Evolutionary conservation across 2,888 invertebrate genomes (phyloP).

Genomic region (Pteria penguin): DNA sequence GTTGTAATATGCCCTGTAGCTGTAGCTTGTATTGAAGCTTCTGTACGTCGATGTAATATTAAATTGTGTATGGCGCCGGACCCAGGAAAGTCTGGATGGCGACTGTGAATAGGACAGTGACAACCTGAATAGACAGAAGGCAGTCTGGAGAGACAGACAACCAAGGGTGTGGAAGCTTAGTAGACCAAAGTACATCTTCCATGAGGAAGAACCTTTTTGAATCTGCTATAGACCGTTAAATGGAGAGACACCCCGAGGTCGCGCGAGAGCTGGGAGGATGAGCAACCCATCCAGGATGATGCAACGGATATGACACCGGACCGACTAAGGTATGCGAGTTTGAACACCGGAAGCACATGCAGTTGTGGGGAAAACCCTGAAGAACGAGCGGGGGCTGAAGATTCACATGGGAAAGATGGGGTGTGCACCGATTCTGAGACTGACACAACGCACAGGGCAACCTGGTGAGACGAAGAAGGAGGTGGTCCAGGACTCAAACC

Average conservation of each 20-base stretch:
- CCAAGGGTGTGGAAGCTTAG: constrained; percentile 8
- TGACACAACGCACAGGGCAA: constrained; percentile 27
- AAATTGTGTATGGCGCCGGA: too few relatives aligned
- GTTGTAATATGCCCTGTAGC: too few relatives aligned
- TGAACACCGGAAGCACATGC: constrained; percentile 25
- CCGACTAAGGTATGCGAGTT: background rate
- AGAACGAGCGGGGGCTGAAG: constrained; percentile 11
- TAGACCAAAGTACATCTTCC: constrained; percentile 25
- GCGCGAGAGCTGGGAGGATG: constrained; percentile 31
- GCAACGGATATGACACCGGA: constrained; percentile 15
- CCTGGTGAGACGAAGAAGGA: constrained; percentile 40
- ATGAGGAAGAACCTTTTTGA: constrained; percentile 23
- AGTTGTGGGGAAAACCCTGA: constrained; percentile 24
- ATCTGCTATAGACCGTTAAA: background rate
- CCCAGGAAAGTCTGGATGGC: constrained; percentile 3
- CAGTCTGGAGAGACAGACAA: background rate
- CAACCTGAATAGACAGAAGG: constrained; percentile 13
- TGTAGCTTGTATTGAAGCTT: too few relatives aligned
- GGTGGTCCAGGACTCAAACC: constrained; percentile 27
- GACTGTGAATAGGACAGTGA: constrained; percentile 9
- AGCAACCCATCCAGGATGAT: constrained; percentile 16
- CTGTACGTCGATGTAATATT: too few relatives aligned
- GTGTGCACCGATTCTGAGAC: background rate
- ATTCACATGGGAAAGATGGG: constrained; percentile 14
- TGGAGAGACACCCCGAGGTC: constrained; percentile 21